Base-by-base conservation (phyloP, 2,113 vertebrate species). In the Grallaria varia region DNA sequence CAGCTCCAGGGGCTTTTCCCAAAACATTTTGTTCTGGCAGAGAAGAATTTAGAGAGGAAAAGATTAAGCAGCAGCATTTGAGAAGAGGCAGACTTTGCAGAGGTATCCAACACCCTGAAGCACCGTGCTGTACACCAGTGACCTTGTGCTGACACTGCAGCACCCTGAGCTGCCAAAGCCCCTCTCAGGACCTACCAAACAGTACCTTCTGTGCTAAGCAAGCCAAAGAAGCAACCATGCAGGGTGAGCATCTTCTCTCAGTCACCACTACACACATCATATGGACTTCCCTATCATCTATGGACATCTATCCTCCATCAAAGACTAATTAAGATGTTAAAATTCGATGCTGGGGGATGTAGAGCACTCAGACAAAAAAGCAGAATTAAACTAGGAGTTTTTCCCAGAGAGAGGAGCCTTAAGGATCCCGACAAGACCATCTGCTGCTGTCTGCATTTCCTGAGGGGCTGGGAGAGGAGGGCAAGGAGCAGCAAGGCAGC, bases 271-370 rank as follows among this genome's bases (percentile, higher is more conserved):
- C 4, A 39, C 31, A 16, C 18, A 13, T 3, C 60, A 8, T 1
- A 33, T 0, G 9, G 30, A 80, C 27, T 30, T 10, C 28, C 18
- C 27, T 4, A 2, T 6, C 39, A 12, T 3, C 37, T 20, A 2
- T 3, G 35, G 50, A 22, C 42, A 31, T 14, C 35, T 4, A 14
- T 12, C 40, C 30, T 64, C 50, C 11, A 23, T 12, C 23, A 42
- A 42, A 42, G 33, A 12, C 62, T 64, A 9, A 21, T 55, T 11
- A 16, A 8, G 15, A 19, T 20, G 53, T 22, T 56, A 33, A 31
- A 47, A 47, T 17, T 24, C 12, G 16, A 16, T 12, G 2, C 14
- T 18, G 44, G 4, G 4, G 33, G 23, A 67, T 16, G 12, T 19
- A 39, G 50, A 82, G 10, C 50, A 60, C 27, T 68, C 4, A 1